Conservation (phyloP, 2,113 vertebrate species). For the Gymnogyps californianus region DNA sequence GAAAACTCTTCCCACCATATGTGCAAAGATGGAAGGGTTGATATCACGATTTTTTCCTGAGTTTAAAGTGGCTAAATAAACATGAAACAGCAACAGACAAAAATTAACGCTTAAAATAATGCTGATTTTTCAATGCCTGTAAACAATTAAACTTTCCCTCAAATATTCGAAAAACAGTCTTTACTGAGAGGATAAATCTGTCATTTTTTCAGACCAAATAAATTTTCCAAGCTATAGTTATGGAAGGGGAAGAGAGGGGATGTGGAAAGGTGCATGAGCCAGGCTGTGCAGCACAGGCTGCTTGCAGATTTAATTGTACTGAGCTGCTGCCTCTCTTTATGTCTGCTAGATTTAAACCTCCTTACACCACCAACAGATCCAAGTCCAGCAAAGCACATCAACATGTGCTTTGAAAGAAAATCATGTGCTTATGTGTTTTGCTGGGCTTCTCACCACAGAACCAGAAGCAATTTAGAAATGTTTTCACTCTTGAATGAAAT, state of each 20-base stretch:
- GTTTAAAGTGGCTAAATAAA: not conserved
- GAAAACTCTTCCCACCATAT: not conserved
- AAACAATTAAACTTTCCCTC: not conserved
- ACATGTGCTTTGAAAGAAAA: slow-evolving; percentile 16
- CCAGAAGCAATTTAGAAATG: slow-evolving; percentile 31
- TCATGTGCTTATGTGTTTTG: not conserved
- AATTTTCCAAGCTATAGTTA: not conserved
- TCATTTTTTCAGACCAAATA: not conserved
- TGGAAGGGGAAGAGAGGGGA: not conserved
- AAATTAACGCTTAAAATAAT: not conserved
- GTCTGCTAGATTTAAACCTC: slow-evolving; percentile 41
- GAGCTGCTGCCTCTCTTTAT: slow-evolving; percentile 10
- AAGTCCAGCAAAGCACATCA: slow-evolving; percentile 45
- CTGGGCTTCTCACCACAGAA: not conserved
- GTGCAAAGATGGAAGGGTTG: not conserved
- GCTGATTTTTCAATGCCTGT: not conserved
- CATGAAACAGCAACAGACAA: not conserved
- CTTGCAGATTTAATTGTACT: slow-evolving; percentile 18
- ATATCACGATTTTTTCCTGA: not conserved
- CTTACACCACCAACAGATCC: not conserved
- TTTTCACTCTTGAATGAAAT: slow-evolving; percentile 60
- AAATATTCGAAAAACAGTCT: not conserved
- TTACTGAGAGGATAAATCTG: not conserved
- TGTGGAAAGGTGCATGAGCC: not conserved
- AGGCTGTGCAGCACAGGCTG: not conserved